These are phyloP conservation scores for Drosophila kanapiae DNA, from an alignment of 1,140 invertebrate species.

Conservation along the genomic window DNA sequence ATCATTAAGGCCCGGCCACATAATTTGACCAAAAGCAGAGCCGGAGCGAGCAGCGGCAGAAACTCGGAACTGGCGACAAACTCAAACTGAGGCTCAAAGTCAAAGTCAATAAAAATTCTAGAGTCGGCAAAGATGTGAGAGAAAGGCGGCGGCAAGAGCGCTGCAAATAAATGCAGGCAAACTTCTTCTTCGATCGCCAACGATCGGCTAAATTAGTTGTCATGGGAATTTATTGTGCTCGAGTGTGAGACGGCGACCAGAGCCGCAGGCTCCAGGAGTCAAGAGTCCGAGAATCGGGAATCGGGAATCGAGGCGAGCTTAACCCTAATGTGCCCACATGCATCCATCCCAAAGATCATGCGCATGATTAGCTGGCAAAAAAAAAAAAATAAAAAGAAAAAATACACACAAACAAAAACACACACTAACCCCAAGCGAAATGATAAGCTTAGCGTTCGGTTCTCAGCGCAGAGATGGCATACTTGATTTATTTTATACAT, in stretches of 20 bases:
- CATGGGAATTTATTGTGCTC: constrained; percentile 82
- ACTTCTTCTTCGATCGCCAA: constrained; percentile 43
- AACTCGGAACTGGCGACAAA: constrained; percentile 26
- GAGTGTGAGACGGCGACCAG: constrained; percentile 36
- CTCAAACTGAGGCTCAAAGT: constrained; percentile 50
- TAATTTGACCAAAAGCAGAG: constrained; percentile 70
- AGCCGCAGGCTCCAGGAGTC: constrained; percentile 17
- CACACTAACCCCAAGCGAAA: constrained; percentile 4
- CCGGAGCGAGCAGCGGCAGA: constrained; percentile 1
- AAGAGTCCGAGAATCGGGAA: background rate
- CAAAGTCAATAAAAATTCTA: constrained; percentile 76
- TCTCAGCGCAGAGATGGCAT: constrained; percentile 27
- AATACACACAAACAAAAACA: background rate
- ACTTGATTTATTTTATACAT: background rate
- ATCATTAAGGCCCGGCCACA: constrained; percentile 67
- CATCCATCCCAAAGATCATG: constrained; percentile 66
- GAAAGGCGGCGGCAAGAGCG: constrained; percentile 13
- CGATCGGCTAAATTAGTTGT: constrained; percentile 80
- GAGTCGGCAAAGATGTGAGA: constrained; percentile 57
- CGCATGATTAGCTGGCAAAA: constrained; percentile 68
- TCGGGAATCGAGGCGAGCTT: constrained; percentile 18
- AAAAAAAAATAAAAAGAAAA: background rate
- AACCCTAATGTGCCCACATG: constrained; percentile 56
- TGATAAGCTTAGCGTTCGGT: constrained; percentile 21
- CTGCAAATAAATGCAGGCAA: constrained; percentile 54